Conservation (phyloP, 1,140 invertebrate genomes). For the Thereuonema tuberculata region DNA sequence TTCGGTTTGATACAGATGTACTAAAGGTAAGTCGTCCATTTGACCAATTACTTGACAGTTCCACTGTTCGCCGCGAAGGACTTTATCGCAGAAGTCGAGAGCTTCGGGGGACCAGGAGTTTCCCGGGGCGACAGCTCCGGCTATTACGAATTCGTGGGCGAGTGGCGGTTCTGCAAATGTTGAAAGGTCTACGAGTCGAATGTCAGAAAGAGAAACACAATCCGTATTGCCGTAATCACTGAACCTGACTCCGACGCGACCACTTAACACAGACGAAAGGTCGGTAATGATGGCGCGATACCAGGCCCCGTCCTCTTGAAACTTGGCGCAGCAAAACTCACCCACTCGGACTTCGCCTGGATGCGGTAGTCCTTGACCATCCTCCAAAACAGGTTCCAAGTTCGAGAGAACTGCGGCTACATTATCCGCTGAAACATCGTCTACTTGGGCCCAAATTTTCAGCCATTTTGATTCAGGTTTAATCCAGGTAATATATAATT, state of each 20-base stretch:
- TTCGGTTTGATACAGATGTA: not conserved
- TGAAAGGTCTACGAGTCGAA: not conserved
- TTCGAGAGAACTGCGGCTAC: not conserved
- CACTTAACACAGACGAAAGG: constrained; percentile 26
- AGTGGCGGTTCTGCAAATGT: not conserved
- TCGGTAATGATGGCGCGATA: constrained; percentile 66
- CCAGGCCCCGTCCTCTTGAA: constrained; percentile 55
- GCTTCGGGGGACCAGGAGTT: not conserved
- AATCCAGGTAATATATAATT: not conserved
- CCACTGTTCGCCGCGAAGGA: not conserved
- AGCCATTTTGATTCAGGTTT: not conserved
- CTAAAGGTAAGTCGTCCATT: not conserved
- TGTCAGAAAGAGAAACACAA: not conserved
- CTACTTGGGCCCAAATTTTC: not conserved
- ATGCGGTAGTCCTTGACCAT: not conserved
- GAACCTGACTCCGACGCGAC: not conserved
- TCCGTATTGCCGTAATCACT: constrained; percentile 4
- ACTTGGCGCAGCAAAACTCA: constrained; percentile 53
- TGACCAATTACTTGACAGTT: not conserved
- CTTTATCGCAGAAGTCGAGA: not conserved
- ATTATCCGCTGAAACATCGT: not conserved
- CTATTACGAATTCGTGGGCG: not conserved
- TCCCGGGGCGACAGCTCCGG: not conserved
- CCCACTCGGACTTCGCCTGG: constrained; percentile 29
- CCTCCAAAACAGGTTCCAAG: not conserved